These are phyloP conservation scores for Acronicta alni DNA, from an alignment of 2,888 invertebrate genomes.

Conservation along the genomic window DNA sequence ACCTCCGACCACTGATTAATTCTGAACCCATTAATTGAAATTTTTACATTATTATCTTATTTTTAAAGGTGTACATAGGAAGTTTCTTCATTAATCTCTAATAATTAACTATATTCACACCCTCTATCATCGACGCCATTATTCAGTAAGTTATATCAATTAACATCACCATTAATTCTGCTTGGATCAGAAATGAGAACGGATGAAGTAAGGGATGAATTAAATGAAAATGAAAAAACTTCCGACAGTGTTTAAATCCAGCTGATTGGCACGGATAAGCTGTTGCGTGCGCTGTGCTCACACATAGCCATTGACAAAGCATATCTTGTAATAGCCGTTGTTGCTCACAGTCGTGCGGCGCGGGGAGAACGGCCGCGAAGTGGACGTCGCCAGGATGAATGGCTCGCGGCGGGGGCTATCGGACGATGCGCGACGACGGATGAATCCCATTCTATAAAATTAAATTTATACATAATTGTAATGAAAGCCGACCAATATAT, in stretches of 20 bases:
- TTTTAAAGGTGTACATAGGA: slow-evolving; percentile 43
- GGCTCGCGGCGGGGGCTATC: slow-evolving; percentile 88
- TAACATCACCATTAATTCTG: slow-evolving; percentile 2
- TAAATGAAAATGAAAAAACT: slow-evolving; percentile 53
- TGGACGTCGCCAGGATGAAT: slow-evolving; percentile 69
- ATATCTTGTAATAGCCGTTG: slow-evolving; percentile 89
- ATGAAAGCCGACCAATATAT: no score
- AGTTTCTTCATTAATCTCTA: slow-evolving; percentile 48
- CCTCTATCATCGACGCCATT: slow-evolving; percentile 1
- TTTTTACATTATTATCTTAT: slow-evolving; percentile 32
- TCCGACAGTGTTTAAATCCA: slow-evolving; percentile 76
- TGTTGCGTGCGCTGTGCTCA: slow-evolving; percentile 74
- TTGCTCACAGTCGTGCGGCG: slow-evolving; percentile 89
- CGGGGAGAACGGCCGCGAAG: slow-evolving; percentile 87
- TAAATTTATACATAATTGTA: not conserved
- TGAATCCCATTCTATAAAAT: slow-evolving; percentile 82
- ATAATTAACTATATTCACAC: slow-evolving; percentile 1
- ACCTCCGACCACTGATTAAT: slow-evolving; percentile 21
- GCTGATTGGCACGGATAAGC: slow-evolving; percentile 76
- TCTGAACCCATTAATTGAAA: slow-evolving; percentile 18
- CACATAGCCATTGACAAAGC: slow-evolving; percentile 89
- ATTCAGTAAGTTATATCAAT: not conserved
- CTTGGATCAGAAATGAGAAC: slow-evolving; percentile 1
- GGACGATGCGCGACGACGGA: slow-evolving; percentile 87
- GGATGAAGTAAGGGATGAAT: not conserved